phyloP scores from a whole-genome alignment of 2,113 vertebrate genomes.

The Psammodynastes pulverulentus region DNA sequence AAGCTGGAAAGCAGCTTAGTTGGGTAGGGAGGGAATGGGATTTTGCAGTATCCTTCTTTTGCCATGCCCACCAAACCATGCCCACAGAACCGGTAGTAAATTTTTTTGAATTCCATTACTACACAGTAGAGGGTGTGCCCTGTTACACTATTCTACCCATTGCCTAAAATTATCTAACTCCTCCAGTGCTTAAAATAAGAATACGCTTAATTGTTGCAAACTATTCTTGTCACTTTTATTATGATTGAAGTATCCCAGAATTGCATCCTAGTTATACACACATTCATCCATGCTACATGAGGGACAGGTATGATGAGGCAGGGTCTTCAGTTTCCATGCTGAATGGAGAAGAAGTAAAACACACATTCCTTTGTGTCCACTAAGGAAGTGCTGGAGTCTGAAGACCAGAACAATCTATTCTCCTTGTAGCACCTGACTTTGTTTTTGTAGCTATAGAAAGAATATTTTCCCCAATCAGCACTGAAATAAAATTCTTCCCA shows the following conservation, averaged over 20 bases:
- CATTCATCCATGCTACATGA: not conserved
- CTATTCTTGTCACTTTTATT: not conserved
- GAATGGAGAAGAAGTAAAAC: not conserved
- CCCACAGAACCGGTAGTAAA: too few species aligned
- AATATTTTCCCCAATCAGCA: not conserved
- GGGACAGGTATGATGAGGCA: not conserved
- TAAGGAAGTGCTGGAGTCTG: not conserved
- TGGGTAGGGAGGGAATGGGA: too few species aligned
- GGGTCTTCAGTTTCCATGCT: not conserved
- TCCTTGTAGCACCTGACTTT: slow-evolving; percentile 47
- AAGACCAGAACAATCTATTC: not conserved
- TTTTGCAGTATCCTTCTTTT: too few species aligned
- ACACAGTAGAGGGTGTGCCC: not conserved
- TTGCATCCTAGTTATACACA: not conserved
- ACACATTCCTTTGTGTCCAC: not conserved
- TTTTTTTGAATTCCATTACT: too few species aligned
- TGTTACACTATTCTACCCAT: not conserved
- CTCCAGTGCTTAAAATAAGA: not conserved
- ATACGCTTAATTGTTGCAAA: not conserved
- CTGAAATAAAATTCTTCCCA: not conserved
- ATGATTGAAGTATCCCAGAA: not conserved
- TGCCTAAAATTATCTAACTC: not conserved
- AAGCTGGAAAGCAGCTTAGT: too few species aligned
- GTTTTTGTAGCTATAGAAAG: not conserved
- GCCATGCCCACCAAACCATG: too few species aligned